These are phyloP conservation scores for Phallusia fumigata DNA, from an alignment of 23 tunicate species.

Conservation along the genomic window DNA sequence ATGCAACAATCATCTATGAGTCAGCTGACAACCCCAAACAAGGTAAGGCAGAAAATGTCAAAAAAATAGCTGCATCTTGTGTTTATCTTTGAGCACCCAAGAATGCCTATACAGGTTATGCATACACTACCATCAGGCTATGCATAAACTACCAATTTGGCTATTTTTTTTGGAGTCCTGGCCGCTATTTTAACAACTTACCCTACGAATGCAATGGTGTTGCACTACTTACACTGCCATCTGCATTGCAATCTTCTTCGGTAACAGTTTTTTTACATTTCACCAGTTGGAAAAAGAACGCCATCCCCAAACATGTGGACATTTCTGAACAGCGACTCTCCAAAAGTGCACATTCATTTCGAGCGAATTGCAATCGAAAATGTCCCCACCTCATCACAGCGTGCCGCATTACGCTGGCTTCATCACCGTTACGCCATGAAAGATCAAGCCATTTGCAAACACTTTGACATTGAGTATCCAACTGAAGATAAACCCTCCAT, in stretches of 20 bases:
- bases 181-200: too few relatives aligned
- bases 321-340: constrained; percentile 46
- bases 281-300: constrained; percentile 15
- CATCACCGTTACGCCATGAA: constrained; percentile 57
- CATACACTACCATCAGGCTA: too few relatives aligned
- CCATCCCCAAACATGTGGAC: constrained; percentile 79
- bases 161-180: too few relatives aligned
- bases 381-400: constrained; percentile 25
- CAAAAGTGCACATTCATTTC: constrained; percentile 56
- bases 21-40: constrained; percentile 3
- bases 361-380: constrained; percentile 48
- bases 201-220: too few relatives aligned
- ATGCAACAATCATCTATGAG: constrained; percentile 76
- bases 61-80: too few relatives aligned
- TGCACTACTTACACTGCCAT: too few relatives aligned
- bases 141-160: too few relatives aligned
- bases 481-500: not conserved
- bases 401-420: constrained; percentile 62
- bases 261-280: not conserved
- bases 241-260: not conserved
- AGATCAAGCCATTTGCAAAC: constrained; percentile 26
- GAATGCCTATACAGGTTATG: too few relatives aligned
- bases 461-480: constrained; percentile 24
- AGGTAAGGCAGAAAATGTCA: not conserved
- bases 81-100: too few relatives aligned